Percentiles rank a stretch among this genome's conserved stretches.
Conservation (phyloP, 2,797 vertebrate species). For the Eleutherodactylus coqui region DNA sequence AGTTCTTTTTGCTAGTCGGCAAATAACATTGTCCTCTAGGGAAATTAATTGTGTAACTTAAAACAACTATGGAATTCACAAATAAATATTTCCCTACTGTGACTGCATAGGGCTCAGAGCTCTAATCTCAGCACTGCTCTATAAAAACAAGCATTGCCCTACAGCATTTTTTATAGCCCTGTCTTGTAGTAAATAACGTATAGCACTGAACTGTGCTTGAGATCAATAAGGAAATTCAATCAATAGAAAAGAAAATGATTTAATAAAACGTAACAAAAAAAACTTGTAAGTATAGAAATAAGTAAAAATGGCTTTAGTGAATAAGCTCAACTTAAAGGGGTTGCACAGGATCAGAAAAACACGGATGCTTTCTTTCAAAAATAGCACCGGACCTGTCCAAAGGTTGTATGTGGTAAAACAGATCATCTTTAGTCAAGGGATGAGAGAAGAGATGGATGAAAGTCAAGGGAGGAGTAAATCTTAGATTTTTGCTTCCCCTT, state of each 20-base stretch:
- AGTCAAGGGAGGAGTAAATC: too few species aligned
- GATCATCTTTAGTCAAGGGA: too few species aligned
- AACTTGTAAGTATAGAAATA: too few species aligned
- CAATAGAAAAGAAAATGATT: neutral
- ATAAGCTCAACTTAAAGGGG: too few species aligned
- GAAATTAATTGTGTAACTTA: neutral
- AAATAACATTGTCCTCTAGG: neutral
- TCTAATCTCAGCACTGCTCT: neutral
- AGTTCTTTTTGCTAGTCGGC: neutral
- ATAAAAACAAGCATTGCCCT: neutral
- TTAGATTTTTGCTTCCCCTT: too few species aligned
- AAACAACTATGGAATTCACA: neutral
- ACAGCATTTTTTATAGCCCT: neutral
- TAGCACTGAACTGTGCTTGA: neutral
- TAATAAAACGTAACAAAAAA: neutral
- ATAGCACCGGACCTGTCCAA: too few species aligned
- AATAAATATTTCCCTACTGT: neutral
- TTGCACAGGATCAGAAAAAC: too few species aligned
- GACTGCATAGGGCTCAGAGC: neutral
- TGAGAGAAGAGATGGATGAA: too few species aligned
- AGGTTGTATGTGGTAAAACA: too few species aligned
- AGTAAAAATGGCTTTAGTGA: too few species aligned
- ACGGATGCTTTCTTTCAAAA: too few species aligned
- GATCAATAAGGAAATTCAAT: neutral
- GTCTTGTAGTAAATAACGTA: neutral